Evolutionary conservation across 2,797 vertebrate genomes (phyloP).

Genomic region (Sphaeramia orbicularis): DNA sequence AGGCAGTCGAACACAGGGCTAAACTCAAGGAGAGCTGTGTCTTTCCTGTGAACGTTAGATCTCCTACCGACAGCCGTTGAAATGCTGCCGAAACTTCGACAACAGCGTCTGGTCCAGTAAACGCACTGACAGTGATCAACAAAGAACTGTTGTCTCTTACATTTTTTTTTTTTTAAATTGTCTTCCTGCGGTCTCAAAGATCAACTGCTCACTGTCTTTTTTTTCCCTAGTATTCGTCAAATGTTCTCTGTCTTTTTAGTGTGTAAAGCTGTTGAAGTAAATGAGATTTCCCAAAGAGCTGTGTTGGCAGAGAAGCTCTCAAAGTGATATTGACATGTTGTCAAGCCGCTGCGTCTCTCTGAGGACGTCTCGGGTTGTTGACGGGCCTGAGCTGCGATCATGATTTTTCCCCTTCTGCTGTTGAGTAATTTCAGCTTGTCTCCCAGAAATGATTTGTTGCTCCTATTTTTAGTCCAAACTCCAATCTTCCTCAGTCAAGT

Average conservation of each 20-base stretch:
- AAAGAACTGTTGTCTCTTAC: constrained; percentile 84
- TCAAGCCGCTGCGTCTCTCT: constrained; percentile 85
- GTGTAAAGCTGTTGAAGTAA: constrained; percentile 81
- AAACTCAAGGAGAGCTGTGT: constrained; percentile 80
- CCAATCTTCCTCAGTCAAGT: constrained; percentile 78
- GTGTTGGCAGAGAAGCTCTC: constrained; percentile 79
- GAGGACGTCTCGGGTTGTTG: constrained; percentile 84
- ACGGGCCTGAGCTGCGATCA: constrained; percentile 83
- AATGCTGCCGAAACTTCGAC: constrained; percentile 81
- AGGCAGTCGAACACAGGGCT: constrained; percentile 80
- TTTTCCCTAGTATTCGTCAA: constrained; percentile 68
- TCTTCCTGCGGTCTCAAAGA: constrained; percentile 83
- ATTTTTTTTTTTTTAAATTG: constrained; percentile 55
- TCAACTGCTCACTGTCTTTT: constrained; percentile 76
- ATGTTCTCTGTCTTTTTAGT: constrained; percentile 67
- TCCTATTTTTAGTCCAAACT: constrained; percentile 85
- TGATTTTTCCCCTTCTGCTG: constrained; percentile 78
- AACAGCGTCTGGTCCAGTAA: constrained; percentile 85
- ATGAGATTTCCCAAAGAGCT: constrained; percentile 88
- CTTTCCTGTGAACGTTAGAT: constrained; percentile 77
- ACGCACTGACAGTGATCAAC: constrained; percentile 88
- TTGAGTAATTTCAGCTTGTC: constrained; percentile 85
- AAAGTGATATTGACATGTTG: constrained; percentile 90
- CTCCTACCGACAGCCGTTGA: constrained; percentile 76
- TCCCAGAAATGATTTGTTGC: constrained; percentile 82